These are phyloP conservation scores for Ictalurus furcatus DNA, from an alignment of 2,113 vertebrate genomes.

Conservation along the genomic window DNA sequence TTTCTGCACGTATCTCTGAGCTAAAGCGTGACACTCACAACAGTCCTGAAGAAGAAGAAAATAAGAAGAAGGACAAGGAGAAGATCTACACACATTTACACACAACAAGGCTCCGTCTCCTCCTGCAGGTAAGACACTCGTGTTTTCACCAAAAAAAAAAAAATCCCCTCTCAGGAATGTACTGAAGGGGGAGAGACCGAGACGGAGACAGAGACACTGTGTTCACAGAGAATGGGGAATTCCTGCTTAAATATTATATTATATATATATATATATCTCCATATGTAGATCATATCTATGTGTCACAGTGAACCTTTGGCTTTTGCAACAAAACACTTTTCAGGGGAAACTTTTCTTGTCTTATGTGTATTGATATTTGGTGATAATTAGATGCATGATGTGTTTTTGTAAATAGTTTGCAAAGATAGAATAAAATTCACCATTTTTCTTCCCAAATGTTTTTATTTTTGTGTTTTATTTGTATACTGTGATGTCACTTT, in stretches of 20 bases:
- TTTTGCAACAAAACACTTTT: too few species aligned
- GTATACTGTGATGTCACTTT: neutral
- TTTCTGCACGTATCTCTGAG: neutral
- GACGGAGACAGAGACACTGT: neutral
- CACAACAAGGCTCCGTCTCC: neutral
- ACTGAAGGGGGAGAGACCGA: neutral
- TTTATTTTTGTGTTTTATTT: neutral
- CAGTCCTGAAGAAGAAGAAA: neutral
- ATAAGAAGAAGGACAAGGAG: neutral
- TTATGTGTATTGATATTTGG: neutral
- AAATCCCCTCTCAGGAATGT: slow-evolving; percentile 35
- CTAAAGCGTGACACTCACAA: neutral
- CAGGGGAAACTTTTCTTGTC: neutral
- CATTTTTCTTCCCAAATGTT: neutral
- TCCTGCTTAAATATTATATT: neutral
- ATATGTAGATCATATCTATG: too few species aligned
- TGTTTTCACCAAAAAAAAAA: slow-evolving; percentile 9
- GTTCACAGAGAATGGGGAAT: neutral
- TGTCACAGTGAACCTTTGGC: neutral
- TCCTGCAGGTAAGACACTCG: slow-evolving; percentile 37
- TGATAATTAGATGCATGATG: neutral
- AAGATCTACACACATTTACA: neutral
- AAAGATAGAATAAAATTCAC: neutral
- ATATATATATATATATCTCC: too few species aligned
- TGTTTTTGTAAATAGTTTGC: neutral